Evolutionary conservation across 2,888 invertebrate genomes (phyloP).

Genomic region (Drosophila neotestacea): DNA sequence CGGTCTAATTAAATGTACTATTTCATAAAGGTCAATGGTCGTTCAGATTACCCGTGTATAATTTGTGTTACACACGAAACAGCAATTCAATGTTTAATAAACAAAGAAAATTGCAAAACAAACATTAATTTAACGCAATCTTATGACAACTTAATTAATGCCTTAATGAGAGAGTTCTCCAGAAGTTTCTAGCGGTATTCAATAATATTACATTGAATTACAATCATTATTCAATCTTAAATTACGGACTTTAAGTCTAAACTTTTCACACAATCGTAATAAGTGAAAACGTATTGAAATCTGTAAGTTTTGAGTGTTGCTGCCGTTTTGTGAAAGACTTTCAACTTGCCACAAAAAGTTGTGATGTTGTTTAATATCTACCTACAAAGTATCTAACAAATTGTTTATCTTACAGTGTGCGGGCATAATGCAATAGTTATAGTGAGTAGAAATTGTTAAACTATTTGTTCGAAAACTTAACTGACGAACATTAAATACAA

Average conservation of each 20-base stretch:
- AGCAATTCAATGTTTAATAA: slow-evolving; percentile 1
- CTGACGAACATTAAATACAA: slow-evolving; percentile 10
- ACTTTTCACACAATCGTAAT: too few relatives aligned
- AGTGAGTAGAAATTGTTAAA: slow-evolving; percentile 14
- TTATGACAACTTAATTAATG: slow-evolving; percentile 17
- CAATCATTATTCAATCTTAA: too few relatives aligned
- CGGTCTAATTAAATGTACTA: slow-evolving; percentile 7
- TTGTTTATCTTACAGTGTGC: slow-evolving; percentile 43
- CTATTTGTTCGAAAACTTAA: slow-evolving; percentile 13
- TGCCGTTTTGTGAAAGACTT: slow-evolving; percentile 7
- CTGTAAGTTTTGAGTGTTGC: background rate
- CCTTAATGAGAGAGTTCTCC: background rate
- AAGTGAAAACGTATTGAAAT: background rate
- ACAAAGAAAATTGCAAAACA: slow-evolving; percentile 11
- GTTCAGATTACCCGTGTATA: background rate
- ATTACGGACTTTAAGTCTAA: background rate
- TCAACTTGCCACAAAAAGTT: background rate
- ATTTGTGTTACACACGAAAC: slow-evolving; percentile 13
- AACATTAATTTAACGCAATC: slow-evolving; percentile 13
- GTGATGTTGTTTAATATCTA: slow-evolving; percentile 6
- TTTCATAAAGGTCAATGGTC: slow-evolving; percentile 7
- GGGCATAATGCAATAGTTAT: slow-evolving; percentile 59
- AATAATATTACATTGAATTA: background rate
- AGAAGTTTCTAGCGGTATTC: background rate
- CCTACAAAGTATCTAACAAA: slow-evolving; percentile 17